Percentiles rank a stretch among this genome's conserved stretches.
phyloP scores from a whole-genome alignment of 2,888 invertebrate genomes.

The Notocelia uddmanniana region DNA sequence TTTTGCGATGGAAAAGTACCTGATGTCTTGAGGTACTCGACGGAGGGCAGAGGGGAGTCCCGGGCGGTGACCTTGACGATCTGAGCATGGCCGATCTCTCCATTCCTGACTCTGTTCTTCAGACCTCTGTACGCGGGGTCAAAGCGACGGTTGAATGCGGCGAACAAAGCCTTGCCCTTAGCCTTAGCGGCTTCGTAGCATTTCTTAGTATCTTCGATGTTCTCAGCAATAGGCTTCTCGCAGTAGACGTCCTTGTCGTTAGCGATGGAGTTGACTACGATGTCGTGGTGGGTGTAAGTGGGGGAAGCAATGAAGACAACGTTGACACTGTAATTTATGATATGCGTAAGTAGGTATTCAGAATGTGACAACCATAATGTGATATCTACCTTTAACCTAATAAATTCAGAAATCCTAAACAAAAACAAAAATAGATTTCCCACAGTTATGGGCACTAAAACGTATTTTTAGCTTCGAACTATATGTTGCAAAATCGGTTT shows the following conservation, averaged over 20 bases:
- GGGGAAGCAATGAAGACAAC: conserved; percentile 86
- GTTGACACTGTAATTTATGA: conserved; percentile 69
- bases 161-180: conserved; percentile 84
- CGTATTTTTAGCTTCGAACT: not conserved
- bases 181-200: conserved; percentile 87
- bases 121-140: conserved; percentile 86
- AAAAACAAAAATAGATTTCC: too few species aligned
- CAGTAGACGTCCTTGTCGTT: conserved; percentile 88
- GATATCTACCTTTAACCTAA: too few species aligned
- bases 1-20: conserved; percentile 64
- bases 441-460: not conserved
- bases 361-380: too few species aligned
- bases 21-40: conserved; percentile 86
- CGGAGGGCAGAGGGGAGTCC: conserved; percentile 87
- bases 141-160: conserved; percentile 89
- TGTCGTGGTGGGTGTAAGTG: conserved; percentile 85
- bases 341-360: not conserved
- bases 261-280: conserved; percentile 81
- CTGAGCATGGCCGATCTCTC: conserved; percentile 87
- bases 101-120: conserved; percentile 79
- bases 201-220: conserved; percentile 78
- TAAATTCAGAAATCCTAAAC: too few species aligned
- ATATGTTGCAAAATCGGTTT: not conserved
- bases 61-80: conserved; percentile 87
- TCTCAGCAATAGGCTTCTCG: conserved; percentile 89